A percentile compares a stretch with the other conserved stretches of the same genome.
These are phyloP conservation scores for Thymelicus sylvestris DNA, from an alignment of 2,888 invertebrate species.

Conservation along the genomic window DNA sequence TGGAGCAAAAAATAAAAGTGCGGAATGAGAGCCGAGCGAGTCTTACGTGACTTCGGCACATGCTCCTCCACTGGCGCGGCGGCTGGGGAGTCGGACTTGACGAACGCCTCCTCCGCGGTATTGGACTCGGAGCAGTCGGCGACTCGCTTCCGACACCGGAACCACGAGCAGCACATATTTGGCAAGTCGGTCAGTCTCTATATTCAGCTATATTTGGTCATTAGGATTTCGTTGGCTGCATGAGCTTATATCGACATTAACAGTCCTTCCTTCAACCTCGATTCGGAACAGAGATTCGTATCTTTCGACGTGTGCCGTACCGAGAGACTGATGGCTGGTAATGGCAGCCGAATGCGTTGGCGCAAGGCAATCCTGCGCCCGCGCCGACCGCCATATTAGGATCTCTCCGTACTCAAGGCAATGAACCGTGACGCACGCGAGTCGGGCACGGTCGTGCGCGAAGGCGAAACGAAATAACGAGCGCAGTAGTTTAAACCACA, in stretches of 20 bases:
- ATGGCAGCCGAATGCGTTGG: constrained; percentile 71
- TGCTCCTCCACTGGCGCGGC: constrained; percentile 53
- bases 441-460: constrained; percentile 51
- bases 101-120: constrained; percentile 64
- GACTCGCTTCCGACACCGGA: constrained; percentile 72
- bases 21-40: constrained; percentile 48
- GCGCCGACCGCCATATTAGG: constrained; percentile 76
- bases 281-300: constrained; percentile 40
- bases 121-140: constrained; percentile 63
- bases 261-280: constrained; percentile 32
- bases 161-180: constrained; percentile 80
- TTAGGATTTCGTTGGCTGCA: constrained; percentile 35
- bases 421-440: constrained; percentile 79
- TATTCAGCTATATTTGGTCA: constrained; percentile 39
- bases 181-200: constrained; percentile 52
- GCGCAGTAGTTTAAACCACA: constrained; percentile 45
- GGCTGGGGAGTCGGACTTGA: constrained; percentile 53
- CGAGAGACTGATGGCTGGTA: constrained; percentile 65
- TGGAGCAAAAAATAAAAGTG: constrained; percentile 21
- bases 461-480: constrained; percentile 43
- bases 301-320: constrained; percentile 59
- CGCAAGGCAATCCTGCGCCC: constrained; percentile 75
- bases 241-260: constrained; percentile 35
- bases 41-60: constrained; percentile 71
- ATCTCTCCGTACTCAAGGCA: constrained; percentile 79